Evolutionary conservation across 2,113 vertebrate genomes (phyloP), one percentile per base, ranked within the genome.

Genomic region (Anthoscopus minutus): DNA sequence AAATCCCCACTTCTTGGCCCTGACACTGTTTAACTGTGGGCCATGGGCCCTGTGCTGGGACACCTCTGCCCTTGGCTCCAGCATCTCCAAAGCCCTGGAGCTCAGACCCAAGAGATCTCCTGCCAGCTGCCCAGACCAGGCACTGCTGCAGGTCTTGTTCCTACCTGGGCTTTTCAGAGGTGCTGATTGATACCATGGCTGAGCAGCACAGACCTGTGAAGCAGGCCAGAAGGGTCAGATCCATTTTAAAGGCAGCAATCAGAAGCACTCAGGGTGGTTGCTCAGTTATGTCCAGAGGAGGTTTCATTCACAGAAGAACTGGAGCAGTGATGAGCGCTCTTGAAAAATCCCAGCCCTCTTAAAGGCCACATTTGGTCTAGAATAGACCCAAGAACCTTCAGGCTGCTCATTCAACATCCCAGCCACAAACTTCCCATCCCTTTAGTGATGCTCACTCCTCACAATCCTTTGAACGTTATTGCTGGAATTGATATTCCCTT

Each of bases 31-130:
- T 4, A 17, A 0, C 30, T 74, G 11, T 33, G 7, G 19, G 23
- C 18, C 9, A 2, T 1, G 9, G 37, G 15, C n/a, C 30, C 72
- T 0, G 0, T 47, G 35, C 56, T 60, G 30, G 45, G n/a, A 60
- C 21, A 40, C 4, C 15, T 33, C 35, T 90, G 65, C 11, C 45
- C 50, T 65, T 47, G 37, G 45, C 51, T 76, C 37, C 71, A 51
- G 30, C 31, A 40, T 17, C 33, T 56, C 54, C 54, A 47, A 28
- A 72, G 38, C 18, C 4, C 58, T 42, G 72, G 69, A 58, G 38
- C 57, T 31, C 10, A 4, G 24, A 14, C n/a, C 33, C 40, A 5
- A 3, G 73, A 42, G 44, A 15, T 65, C 22, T 81, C 57, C 85
- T 72, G 60, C 42, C 81, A 65, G 42, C 81, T n/a, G 54, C 71